Base-by-base conservation (phyloP, 1,140 invertebrate species). In the Phortica variegata region DNA sequence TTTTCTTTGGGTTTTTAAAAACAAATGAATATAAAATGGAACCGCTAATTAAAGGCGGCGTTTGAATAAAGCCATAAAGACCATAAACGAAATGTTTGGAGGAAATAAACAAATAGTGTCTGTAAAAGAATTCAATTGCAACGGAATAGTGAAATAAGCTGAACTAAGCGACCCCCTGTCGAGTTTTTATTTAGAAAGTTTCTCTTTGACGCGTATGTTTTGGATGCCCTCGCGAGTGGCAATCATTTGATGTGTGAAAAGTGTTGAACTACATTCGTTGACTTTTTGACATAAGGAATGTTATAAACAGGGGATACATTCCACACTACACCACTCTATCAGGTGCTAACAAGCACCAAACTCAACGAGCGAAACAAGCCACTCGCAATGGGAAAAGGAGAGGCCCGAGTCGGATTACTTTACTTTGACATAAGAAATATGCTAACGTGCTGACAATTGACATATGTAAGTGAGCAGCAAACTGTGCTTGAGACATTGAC, bases 121-220 rank as follows among this genome's bases (percentile, higher is more conserved):
- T 42, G 52, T 39, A 56, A 49, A 49, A 50, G 44, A 54, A 68
- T 68, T 63, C 60, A 68, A 68, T 68, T 68, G 60, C 39, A 52
- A 45, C 49, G 29, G 49, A 52, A 43, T 59, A 57, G 50, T 57
- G 63, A 49, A 66, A 68, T 43, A 62, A 49, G 49, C 36, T 15
- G 3, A 20, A 41, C 20, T 20, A 18, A 23, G 29, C 18, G 63
- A 68, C 63, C 63, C 63, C 63, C 63, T 68, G 63, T 43, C 54
- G 63, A 49, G 63, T 69, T 68, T 69, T 68, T 63, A 68, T 68
- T 63, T 68, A 58, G 63, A 68, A 58, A 63, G 52, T 68, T 68
- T 54, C 48, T 46, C 63, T 68, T 68, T 68, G 63, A 68, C 68
- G 63, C 63, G 48, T 55, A 43, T 43, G 21, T 23, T 32, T 34